Evolutionary conservation across 2,888 invertebrate species (phyloP), one percentile per base, ranked within the genome.

Genomic region (Diploptera punctata): DNA sequence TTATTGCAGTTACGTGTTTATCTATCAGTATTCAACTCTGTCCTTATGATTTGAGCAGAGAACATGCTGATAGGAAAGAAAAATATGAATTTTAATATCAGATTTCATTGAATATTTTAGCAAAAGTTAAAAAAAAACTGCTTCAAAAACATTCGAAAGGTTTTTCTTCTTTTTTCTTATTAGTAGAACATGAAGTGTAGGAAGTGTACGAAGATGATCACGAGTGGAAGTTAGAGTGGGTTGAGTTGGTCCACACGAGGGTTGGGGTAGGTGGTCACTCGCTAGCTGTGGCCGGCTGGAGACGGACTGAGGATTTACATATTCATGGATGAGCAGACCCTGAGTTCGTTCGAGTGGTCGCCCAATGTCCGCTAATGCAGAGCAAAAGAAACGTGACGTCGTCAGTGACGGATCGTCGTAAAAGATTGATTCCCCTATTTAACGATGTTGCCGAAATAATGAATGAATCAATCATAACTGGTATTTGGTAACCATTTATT

Each of bases 381-480:
- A 43, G 43, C 1, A 21, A 29, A 65, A 65, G 65, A 65, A 43
- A 47, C 26, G 16, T 31, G 19, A 16, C 10, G 3, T 13, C 24
- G 7, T 18, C 65, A 65, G 65, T 65, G 65, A 47, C 65, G 65
- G 65, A 65, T 47, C 43, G n/a, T 5, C 26, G n/a, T n/a, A n/a
- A 10, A 43, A 43, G 44, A 44, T 44, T 65, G 29, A 54, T 54
- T 26, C 4, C 24, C 13, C 9, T 16, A 24, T 29, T 29, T 57
- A 29, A 29, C 57, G 0, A 52, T 13, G 21, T n/a, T n/a, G n/a
- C n/a, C n/a, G n/a, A n/a, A n/a, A n/a, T n/a, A n/a, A n/a, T n/a
- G n/a, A n/a, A n/a, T n/a, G n/a, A n/a, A n/a, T n/a, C n/a, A n/a
- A n/a, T n/a, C n/a, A n/a, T n/a, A n/a, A n/a, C n/a, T n/a, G n/a